Conservation (phyloP, 2,113 vertebrate genomes). For the Panurus biarmicus region DNA sequence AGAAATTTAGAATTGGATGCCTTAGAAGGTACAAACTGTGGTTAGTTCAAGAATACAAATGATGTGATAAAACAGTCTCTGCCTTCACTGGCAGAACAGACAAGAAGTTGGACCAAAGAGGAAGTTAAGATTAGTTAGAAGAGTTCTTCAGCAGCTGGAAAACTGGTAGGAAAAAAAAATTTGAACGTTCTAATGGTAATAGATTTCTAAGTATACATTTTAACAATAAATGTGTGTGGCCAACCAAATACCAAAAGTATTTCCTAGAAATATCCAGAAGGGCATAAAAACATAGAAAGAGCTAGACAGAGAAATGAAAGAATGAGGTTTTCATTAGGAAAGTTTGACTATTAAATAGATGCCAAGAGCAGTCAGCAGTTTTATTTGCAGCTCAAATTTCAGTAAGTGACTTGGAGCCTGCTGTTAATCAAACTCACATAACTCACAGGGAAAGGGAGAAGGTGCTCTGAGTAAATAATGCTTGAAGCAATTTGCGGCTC, state of each 20-base stretch:
- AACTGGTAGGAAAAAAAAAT: background rate
- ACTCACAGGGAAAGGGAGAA: background rate
- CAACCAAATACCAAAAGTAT: background rate
- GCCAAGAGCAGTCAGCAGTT: background rate
- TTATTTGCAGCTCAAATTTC: background rate
- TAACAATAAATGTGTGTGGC: background rate
- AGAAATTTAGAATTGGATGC: background rate
- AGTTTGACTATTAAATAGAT: background rate
- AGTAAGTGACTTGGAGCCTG: background rate
- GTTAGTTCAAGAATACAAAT: background rate
- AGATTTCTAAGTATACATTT: background rate
- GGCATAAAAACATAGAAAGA: background rate
- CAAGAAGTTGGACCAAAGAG: background rate
- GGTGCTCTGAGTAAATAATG: background rate
- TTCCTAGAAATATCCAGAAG: background rate
- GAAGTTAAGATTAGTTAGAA: background rate
- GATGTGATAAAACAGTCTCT: background rate
- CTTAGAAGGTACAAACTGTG: background rate
- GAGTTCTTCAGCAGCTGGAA: background rate
- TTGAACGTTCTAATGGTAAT: background rate
- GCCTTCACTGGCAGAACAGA: background rate
- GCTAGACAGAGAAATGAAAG: background rate
- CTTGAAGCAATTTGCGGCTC: background rate
- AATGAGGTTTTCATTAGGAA: background rate
- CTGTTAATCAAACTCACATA: background rate